Percentiles rank a stretch among this genome's conserved stretches.
Conservation (phyloP, 2,797 vertebrate genomes). For the Melanotaenia trifasciata region DNA sequence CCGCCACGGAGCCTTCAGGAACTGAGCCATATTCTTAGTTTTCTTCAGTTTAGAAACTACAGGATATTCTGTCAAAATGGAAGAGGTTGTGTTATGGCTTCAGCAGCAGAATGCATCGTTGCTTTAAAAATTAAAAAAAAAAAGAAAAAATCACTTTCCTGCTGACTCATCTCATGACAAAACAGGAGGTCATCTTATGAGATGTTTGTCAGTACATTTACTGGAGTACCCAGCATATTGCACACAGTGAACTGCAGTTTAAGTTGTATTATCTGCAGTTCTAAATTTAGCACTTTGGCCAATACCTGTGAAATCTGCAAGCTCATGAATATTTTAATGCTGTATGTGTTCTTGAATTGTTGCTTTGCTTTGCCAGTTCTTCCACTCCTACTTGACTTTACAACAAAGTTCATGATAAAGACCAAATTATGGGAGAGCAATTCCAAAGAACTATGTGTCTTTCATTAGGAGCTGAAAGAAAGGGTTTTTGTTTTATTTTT, state of each 20-base stretch:
- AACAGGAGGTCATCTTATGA: background rate
- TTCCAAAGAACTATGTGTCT: background rate
- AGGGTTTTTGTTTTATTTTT: background rate
- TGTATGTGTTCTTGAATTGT: conserved; percentile 37
- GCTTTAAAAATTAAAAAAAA: background rate
- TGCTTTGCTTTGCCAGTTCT: conserved; percentile 13
- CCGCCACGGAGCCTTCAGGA: conserved; percentile 95
- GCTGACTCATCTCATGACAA: background rate
- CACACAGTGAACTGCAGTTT: background rate
- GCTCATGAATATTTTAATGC: background rate
- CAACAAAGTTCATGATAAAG: background rate
- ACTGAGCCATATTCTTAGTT: conserved; percentile 78
- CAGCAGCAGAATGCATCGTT: background rate
- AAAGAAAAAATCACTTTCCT: conserved; percentile 19
- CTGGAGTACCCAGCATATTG: background rate
- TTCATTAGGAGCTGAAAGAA: background rate
- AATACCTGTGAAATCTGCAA: conserved; percentile 35
- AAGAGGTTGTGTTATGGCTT: background rate
- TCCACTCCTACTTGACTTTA: conserved; percentile 8
- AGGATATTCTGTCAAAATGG: background rate
- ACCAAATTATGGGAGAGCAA: conserved; percentile 2
- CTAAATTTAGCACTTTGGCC: conserved; percentile 40
- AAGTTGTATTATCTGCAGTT: background rate
- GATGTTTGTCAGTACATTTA: background rate
- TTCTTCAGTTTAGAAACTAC: background rate